A percentile compares a stretch with the other conserved stretches of the same genome.
phyloP scores from a whole-genome alignment of 2,113 vertebrate species.

The Prinia subflava region DNA sequence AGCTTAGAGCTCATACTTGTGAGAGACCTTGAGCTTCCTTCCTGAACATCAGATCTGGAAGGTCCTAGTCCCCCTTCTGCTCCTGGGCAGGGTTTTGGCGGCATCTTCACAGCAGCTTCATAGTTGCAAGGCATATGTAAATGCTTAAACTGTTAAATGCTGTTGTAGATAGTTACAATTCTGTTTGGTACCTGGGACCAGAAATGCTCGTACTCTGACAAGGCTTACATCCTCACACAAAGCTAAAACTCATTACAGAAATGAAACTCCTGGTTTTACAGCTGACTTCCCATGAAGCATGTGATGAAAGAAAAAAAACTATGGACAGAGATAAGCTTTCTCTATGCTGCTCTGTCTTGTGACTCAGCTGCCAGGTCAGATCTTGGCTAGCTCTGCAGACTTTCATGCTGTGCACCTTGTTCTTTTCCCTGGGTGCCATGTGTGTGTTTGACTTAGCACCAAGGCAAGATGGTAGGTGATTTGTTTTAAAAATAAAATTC shows the following conservation, averaged over 20 bases:
- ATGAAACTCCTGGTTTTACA: background rate
- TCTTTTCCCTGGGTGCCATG: background rate
- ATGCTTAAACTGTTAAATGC: background rate
- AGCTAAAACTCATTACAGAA: background rate
- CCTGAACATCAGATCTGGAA: background rate
- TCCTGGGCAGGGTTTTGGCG: background rate
- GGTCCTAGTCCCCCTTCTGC: background rate
- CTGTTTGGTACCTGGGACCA: background rate
- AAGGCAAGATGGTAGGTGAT: background rate
- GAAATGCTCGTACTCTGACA: background rate
- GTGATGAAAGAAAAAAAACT: background rate
- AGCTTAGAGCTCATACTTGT: background rate
- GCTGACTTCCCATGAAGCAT: constrained; percentile 36
- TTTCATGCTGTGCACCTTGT: background rate
- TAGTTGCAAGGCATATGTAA: background rate
- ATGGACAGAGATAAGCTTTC: background rate
- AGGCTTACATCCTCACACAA: background rate
- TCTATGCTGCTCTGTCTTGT: background rate
- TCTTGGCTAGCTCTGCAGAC: background rate
- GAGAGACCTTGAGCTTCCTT: background rate
- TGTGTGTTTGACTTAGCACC: background rate
- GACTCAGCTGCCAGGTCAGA: background rate
- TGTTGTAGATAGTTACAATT: too few relatives aligned
- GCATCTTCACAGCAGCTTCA: background rate
- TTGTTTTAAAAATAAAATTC: too few relatives aligned